Evolutionary conservation across 2,797 vertebrate species (phyloP), one percentile per base, ranked within the genome.

Genomic region (Pipistrellus kuhlii): DNA sequence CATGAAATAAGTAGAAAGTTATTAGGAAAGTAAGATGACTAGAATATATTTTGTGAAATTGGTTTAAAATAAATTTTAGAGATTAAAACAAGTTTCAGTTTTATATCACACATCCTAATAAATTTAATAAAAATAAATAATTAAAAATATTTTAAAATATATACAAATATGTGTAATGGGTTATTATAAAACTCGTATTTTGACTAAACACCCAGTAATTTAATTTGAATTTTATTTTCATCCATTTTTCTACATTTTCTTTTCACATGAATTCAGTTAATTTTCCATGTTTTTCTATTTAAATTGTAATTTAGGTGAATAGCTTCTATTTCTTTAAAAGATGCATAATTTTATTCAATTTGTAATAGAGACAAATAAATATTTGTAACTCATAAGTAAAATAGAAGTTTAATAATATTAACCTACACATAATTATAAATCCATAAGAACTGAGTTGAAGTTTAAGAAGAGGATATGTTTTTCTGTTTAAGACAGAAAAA

Each of bases 31-130:
- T 80, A 71, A 64, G 21, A 41, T 2, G 66, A 83, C 3, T 68
- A 78, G 14, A 76, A 81, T 81, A 18, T n/a, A 68, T 66, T 81
- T 76, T n/a, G n/a, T 9, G 17, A 87, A 77, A 3, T 71, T 89
- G 6, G 3, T 85, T 80, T 80, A 66, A 91, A 94, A 85, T 87
- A 81, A 91, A n/a, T 81, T 73, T 38, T 62, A 41, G 48, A 68
- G 78, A 38, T 59, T 12, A 84, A 84, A 8, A 71, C n/a, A 66
- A 32, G n/a, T 32, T 66, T 66, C 30, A 66, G 64, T 66, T 66
- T 66, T 66, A 66, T 66, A 32, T 18, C 17, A 7, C 64, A 66
- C 8, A 66, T n/a, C 8, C 64, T 18, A 32, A 66, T 32, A 66
- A 4, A 66, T 32, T 32, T 66, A 66, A 66, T 66, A 32, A 59